phyloP scores from a whole-genome alignment of 2,113 vertebrate species.

The Tyto alba region DNA sequence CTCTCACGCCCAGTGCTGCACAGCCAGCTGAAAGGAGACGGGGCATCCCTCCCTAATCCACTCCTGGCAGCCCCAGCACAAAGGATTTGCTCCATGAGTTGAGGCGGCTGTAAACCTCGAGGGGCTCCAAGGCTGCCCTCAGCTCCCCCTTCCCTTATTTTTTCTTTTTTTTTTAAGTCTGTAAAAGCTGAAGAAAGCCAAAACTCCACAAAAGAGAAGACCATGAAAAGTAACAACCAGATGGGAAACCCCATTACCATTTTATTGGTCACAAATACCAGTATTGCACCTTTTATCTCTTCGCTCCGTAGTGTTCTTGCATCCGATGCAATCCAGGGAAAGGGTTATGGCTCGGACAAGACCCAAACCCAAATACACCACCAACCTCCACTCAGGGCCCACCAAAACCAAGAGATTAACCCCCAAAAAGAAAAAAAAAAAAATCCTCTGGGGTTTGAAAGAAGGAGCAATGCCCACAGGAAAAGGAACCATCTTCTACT shows the following conservation, averaged over 20 bases:
- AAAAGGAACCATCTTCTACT: background rate
- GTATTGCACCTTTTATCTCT: background rate
- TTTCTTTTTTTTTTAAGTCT: background rate
- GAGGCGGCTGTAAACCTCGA: background rate
- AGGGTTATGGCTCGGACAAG: background rate
- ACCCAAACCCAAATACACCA: background rate
- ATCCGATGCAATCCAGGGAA: background rate
- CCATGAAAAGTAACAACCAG: background rate
- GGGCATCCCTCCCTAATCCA: background rate
- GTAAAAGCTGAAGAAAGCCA: constrained; percentile 10
- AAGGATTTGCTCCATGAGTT: background rate
- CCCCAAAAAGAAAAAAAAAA: too few species aligned
- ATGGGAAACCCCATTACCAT: constrained; percentile 14
- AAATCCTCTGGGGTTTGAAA: background rate
- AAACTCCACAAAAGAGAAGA: background rate
- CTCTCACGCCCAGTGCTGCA: background rate
- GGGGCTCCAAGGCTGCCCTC: background rate
- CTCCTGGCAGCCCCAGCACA: background rate
- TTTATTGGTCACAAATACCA: constrained; percentile 11
- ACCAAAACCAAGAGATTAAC: background rate
- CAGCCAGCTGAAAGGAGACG: background rate
- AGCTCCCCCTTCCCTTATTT: background rate
- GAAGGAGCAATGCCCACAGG: background rate
- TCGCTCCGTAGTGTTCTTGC: background rate
- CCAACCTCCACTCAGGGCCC: background rate